Conservation (phyloP, 35 echinoderm and acorn worm genomes). For the Apostichopus parvimensis region DNA sequence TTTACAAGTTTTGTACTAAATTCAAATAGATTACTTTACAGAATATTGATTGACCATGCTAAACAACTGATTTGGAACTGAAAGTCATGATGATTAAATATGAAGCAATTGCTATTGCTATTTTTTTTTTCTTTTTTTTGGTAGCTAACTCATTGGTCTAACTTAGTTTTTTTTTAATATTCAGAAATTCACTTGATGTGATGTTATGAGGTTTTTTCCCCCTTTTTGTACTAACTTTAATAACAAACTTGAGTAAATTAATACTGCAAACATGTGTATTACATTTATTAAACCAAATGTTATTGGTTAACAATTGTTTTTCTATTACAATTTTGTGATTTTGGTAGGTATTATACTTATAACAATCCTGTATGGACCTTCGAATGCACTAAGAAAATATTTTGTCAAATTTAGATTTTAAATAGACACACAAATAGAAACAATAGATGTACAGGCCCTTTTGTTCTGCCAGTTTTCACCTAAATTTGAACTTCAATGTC, state of each 20-base stretch:
- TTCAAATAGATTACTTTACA: neutral
- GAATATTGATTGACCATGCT: neutral
- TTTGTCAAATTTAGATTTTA: too few species aligned
- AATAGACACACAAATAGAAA: neutral
- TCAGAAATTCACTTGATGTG: neutral
- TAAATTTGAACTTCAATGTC: conserved; percentile 24
- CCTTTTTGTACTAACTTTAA: too few species aligned
- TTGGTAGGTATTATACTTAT: too few species aligned
- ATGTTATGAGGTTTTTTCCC: neutral
- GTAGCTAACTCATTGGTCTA: conserved; percentile 17
- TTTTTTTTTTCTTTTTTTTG: neutral
- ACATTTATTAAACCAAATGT: too few species aligned
- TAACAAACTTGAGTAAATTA: too few species aligned
- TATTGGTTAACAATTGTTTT: too few species aligned
- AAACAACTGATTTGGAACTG: too few species aligned
- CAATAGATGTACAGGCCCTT: neutral
- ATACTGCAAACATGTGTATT: too few species aligned
- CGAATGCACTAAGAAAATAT: too few species aligned
- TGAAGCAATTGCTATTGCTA: neutral
- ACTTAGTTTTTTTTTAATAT: neutral
- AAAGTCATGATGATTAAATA: neutral
- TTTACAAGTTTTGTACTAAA: neutral
- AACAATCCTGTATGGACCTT: too few species aligned
- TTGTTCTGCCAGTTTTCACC: neutral
- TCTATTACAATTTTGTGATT: too few species aligned